phyloP scores from a whole-genome alignment of 2,113 vertebrate species.

The Ptyas mucosa region DNA sequence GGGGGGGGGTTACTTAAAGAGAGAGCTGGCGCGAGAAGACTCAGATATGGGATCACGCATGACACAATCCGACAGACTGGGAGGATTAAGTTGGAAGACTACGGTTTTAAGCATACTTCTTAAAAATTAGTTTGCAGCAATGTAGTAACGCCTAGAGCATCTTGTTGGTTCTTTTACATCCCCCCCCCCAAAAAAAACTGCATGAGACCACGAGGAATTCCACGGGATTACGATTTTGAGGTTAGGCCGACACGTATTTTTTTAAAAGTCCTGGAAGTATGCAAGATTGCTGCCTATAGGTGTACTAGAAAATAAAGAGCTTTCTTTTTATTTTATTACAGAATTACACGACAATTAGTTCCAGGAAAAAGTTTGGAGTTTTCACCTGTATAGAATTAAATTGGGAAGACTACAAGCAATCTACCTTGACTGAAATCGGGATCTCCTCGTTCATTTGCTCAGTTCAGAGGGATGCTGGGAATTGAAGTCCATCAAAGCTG shows the following conservation, averaged over 20 bases:
- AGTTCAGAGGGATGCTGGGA: not conserved
- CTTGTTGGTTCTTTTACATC: not conserved
- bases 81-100: not conserved
- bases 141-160: not conserved
- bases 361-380: not conserved
- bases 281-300: not conserved
- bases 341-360: not conserved
- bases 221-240: not conserved
- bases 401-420: not conserved
- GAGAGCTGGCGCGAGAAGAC: not conserved
- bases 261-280: not conserved
- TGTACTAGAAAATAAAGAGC: not conserved
- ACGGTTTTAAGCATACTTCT: not conserved
- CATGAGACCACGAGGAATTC: not conserved
- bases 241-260: not conserved
- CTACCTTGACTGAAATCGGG: not conserved
- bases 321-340: not conserved
- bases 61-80: not conserved
- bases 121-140: not conserved
- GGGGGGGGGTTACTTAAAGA: not conserved
- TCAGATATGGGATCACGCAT: not conserved
- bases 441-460: not conserved
- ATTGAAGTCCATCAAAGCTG: not conserved
- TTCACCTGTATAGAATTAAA: not conserved
- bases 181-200: not conserved